Conservation (phyloP, 2,888 invertebrate species). For the Polydrusus cervinus region DNA sequence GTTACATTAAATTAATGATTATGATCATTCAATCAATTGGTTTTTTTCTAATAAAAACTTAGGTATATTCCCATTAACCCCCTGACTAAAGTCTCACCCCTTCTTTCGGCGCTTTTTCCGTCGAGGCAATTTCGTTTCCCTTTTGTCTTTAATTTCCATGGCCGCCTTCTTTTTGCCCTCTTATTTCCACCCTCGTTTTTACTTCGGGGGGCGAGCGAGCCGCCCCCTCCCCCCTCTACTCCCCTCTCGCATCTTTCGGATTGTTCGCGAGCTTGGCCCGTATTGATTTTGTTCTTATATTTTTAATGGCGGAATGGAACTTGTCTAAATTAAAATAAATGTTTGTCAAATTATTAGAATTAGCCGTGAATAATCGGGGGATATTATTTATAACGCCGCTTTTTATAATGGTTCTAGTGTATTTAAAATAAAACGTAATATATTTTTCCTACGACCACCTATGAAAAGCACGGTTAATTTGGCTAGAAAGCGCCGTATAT, state of each 20-base stretch:
- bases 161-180: constrained; percentile 72
- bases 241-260: constrained; percentile 47
- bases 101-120: constrained; percentile 66
- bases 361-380: too few species aligned
- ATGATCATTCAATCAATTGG: too few species aligned
- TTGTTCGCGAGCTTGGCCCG: constrained; percentile 51
- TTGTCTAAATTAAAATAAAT: constrained; percentile 3
- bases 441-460: too few species aligned
- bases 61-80: constrained; percentile 1
- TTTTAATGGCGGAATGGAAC: constrained; percentile 50
- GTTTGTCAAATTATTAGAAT: too few species aligned
- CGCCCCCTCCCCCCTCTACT: constrained; percentile 53
- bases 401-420: too few species aligned
- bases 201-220: constrained; percentile 56
- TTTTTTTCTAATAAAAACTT: too few species aligned
- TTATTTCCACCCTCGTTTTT: constrained; percentile 69
- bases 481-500: too few species aligned
- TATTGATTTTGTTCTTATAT: constrained; percentile 54
- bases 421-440: too few species aligned
- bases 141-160: constrained; percentile 72
- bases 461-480: too few species aligned
- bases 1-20: too few species aligned
- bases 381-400: too few species aligned
- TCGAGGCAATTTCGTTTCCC: constrained; percentile 69
- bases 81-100: constrained; percentile 54